Conservation (phyloP, 2,797 vertebrate species). For the Ara ararauna region DNA sequence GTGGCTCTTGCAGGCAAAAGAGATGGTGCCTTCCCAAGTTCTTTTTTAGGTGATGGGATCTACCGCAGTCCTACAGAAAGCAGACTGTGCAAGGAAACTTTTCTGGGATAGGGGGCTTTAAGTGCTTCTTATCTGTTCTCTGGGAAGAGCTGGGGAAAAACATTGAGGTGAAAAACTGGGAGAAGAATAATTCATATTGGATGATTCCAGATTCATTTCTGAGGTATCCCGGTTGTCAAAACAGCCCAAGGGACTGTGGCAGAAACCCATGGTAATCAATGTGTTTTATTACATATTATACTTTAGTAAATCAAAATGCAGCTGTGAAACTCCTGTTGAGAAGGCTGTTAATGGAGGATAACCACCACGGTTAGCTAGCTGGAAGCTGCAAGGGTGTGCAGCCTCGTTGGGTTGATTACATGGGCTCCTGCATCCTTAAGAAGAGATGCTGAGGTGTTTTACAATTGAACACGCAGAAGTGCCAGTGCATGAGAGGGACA, state of each 20-base stretch:
- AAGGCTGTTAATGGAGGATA: neutral
- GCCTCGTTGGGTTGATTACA: neutral
- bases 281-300: neutral
- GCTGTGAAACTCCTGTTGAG: neutral
- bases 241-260: neutral
- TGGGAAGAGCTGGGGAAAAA: neutral
- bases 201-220: neutral
- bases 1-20: neutral
- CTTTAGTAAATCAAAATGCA: neutral
- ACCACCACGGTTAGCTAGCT: neutral
- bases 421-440: neutral
- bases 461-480: neutral
- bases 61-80: neutral
- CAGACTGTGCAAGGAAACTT: neutral
- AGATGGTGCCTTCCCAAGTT: neutral
- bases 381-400: neutral
- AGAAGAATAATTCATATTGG: neutral
- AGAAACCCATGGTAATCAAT: neutral
- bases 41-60: neutral
- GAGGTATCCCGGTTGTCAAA: neutral
- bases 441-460: neutral
- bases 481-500: neutral
- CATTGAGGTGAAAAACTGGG: neutral
- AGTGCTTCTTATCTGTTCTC: neutral
- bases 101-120: neutral